Percentiles rank a stretch among this genome's conserved stretches.
phyloP scores from a whole-genome alignment of 2,888 invertebrate species.

The Tipula confusa region DNA sequence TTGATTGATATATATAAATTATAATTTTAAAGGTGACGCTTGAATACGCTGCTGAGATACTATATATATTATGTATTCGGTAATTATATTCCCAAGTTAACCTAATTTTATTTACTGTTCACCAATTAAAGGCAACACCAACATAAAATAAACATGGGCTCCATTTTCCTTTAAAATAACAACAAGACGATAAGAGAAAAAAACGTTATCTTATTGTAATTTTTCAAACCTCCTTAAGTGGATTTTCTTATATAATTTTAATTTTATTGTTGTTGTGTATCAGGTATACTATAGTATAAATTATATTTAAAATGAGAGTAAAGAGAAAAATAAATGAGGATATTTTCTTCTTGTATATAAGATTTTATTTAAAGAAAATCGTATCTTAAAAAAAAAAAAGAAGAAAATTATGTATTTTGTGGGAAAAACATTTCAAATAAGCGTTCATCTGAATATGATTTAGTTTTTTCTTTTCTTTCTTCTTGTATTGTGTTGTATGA shows the following conservation, averaged over 20 bases:
- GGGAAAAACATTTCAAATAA: not conserved
- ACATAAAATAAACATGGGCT: not conserved
- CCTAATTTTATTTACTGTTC: not conserved
- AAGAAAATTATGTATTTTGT: not conserved
- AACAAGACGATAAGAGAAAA: not conserved
- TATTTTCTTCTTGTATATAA: not conserved
- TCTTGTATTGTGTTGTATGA: not conserved
- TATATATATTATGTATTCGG: not conserved
- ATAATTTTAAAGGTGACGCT: not conserved
- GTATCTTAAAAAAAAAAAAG: too few species aligned
- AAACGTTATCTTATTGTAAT: conserved; percentile 20
- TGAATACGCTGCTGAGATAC: not conserved
- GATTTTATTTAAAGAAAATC: not conserved
- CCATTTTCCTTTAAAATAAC: not conserved
- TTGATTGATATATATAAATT: not conserved
- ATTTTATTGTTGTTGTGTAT: not conserved
- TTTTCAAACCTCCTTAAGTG: conserved; percentile 20
- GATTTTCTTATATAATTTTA: not conserved
- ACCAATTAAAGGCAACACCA: not conserved
- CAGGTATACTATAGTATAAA: not conserved
- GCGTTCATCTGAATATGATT: not conserved
- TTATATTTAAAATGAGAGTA: not conserved
- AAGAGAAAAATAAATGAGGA: not conserved
- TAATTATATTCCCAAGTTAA: not conserved
- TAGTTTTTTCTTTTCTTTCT: not conserved